Evolutionary conservation across 2,888 invertebrate genomes (phyloP).

Genomic region (Conops quadrifasciatus): DNA sequence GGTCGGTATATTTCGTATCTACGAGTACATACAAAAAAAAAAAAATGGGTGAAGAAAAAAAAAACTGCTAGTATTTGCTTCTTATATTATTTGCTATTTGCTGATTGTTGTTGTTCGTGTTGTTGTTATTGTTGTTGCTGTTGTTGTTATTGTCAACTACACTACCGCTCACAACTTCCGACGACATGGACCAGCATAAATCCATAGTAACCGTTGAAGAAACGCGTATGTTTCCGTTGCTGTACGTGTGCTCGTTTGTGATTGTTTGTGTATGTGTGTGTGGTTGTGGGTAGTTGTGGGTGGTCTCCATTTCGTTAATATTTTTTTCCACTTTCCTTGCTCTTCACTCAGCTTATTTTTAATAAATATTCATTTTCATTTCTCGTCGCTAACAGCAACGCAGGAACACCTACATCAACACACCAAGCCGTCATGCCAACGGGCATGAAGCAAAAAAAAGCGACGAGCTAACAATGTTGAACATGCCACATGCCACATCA

Average conservation of each 20-base stretch:
- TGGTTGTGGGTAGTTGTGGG: neutral
- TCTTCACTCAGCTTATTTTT: conserved; percentile 23
- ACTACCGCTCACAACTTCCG: neutral
- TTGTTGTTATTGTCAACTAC: neutral
- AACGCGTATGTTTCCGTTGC: neutral
- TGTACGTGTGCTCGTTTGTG: no score
- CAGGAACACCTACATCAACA: neutral
- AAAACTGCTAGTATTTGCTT: no score
- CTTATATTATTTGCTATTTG: neutral
- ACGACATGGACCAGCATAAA: neutral
- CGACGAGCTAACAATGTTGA: no score
- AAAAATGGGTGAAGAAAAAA: neutral
- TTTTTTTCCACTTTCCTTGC: neutral
- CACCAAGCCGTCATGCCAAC: neutral
- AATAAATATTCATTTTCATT: conserved; percentile 33
- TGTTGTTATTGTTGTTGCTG: neutral
- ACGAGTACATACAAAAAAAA: no score
- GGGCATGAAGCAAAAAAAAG: neutral
- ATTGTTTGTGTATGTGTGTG: neutral
- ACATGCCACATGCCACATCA: no score
- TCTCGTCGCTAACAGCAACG: neutral
- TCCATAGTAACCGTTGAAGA: neutral
- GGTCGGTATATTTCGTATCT: no score
- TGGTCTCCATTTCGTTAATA: neutral
- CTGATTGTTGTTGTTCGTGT: neutral